Evolutionary conservation across 2,888 invertebrate genomes (phyloP).

Genomic region (Leptura quadrifasciata): DNA sequence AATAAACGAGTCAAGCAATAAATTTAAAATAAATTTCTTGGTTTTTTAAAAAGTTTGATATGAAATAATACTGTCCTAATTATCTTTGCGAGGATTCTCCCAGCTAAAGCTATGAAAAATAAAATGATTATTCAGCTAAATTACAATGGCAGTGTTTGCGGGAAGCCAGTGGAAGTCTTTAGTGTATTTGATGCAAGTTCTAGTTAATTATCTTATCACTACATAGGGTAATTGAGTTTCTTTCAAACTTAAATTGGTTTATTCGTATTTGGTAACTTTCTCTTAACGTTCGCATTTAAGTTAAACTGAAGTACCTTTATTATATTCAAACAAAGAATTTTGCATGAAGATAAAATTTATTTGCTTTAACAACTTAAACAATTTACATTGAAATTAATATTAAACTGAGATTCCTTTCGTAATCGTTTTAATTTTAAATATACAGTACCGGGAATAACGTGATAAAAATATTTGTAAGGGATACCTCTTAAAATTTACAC

Average conservation of each 20-base stretch:
- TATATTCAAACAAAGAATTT: conserved; percentile 52
- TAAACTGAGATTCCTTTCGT: conserved; percentile 39
- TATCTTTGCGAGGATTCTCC: conserved; percentile 8
- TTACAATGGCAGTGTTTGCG: conserved; percentile 43
- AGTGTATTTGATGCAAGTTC: conserved; percentile 58
- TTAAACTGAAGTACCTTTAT: conserved; percentile 52
- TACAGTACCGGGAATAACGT: conserved; percentile 13
- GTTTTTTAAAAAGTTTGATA: not conserved
- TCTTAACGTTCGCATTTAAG: conserved; percentile 53
- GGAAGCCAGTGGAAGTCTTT: conserved; percentile 35
- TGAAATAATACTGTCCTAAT: conserved; percentile 22
- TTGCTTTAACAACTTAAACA: conserved; percentile 46
- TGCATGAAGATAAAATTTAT: conserved; percentile 49
- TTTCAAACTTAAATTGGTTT: conserved; percentile 72
- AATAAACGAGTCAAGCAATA: not conserved
- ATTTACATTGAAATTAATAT: conserved; percentile 54
- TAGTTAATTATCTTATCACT: conserved; percentile 70
- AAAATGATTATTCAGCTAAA: conserved; percentile 35
- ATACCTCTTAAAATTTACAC: conserved; percentile 28
- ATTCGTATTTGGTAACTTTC: conserved; percentile 70
- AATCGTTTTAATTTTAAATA: conserved; percentile 31
- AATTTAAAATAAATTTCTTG: not conserved
- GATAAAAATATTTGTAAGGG: conserved; percentile 27
- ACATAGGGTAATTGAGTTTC: conserved; percentile 71
- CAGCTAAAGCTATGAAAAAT: conserved; percentile 29